Conservation (phyloP, 2,888 invertebrate genomes). For the Drosophila bunnanda region DNA sequence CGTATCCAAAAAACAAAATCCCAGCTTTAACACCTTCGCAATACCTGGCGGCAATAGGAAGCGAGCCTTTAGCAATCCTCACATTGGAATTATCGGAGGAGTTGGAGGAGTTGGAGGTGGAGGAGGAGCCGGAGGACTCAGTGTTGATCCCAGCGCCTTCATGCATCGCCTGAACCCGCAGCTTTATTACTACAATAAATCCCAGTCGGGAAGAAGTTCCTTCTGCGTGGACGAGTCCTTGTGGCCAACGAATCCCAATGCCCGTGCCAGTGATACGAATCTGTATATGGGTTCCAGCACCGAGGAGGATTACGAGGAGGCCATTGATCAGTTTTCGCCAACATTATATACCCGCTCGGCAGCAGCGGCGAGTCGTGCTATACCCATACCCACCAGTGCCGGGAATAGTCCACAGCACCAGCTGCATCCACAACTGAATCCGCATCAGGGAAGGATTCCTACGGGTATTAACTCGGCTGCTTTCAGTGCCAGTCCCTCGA, state of each 20-base stretch:
- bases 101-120: not conserved
- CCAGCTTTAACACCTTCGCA: constrained; percentile 49
- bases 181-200: constrained; percentile 72
- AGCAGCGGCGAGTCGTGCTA: constrained; percentile 69
- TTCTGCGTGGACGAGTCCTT: constrained; percentile 77
- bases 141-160: constrained; percentile 11
- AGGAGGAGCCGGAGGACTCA: constrained; percentile 13
- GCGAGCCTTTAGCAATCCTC: constrained; percentile 82
- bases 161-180: constrained; percentile 57
- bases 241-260: constrained; percentile 71
- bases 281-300: constrained; percentile 31
- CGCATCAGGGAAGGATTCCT: constrained; percentile 13
- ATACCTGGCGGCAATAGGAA: constrained; percentile 66
- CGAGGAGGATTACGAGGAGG: constrained; percentile 72
- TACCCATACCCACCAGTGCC: constrained; percentile 75
- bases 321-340: constrained; percentile 80
- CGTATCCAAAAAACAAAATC: constrained; percentile 8
- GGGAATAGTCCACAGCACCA: constrained; percentile 80
- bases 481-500: constrained; percentile 81
- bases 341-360: constrained; percentile 65
- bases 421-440: constrained; percentile 3
- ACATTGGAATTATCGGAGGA: constrained; percentile 55
- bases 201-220: constrained; percentile 74
- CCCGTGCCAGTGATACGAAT: constrained; percentile 59
- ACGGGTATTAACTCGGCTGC: constrained; percentile 40